A percentile compares a stretch with the other conserved stretches of the same genome.
Evolutionary conservation across 2,797 vertebrate genomes (phyloP).

Genomic region (Babyrousa celebensis): DNA sequence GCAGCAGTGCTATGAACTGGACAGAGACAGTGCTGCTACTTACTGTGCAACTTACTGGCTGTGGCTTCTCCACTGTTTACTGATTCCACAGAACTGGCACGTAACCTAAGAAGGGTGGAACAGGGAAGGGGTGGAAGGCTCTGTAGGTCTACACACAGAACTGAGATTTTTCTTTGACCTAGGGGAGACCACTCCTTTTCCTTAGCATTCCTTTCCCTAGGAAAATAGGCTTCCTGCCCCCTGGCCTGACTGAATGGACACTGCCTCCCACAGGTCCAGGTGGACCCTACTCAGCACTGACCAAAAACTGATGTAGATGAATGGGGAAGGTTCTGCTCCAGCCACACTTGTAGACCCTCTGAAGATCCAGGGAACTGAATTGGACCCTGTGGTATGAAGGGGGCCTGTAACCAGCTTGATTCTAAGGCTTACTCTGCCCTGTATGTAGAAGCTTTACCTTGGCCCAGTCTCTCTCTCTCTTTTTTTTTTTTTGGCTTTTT

Average conservation of each 20-base stretch:
- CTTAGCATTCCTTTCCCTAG: background rate
- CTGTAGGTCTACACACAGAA: background rate
- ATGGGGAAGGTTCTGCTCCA: background rate
- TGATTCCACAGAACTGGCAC: background rate
- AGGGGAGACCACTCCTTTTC: background rate
- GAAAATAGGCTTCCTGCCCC: background rate
- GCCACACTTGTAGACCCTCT: background rate
- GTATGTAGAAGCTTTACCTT: background rate
- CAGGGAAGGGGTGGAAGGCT: background rate
- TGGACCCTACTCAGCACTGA: background rate
- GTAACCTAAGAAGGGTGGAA: background rate
- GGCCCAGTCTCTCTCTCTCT: background rate
- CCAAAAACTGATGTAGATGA: background rate
- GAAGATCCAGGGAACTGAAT: background rate
- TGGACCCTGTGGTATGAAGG: background rate
- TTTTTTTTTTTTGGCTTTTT: background rate
- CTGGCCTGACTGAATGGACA: background rate
- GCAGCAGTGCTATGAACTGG: background rate
- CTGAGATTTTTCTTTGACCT: background rate
- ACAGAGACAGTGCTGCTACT: background rate
- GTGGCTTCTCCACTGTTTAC: background rate
- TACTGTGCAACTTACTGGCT: background rate
- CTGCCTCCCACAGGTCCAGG: background rate
- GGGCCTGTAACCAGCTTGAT: background rate
- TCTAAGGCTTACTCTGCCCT: background rate